These are phyloP conservation scores for Taurulus bubalis DNA, from an alignment of 2,113 vertebrate genomes.

Conservation along the genomic window DNA sequence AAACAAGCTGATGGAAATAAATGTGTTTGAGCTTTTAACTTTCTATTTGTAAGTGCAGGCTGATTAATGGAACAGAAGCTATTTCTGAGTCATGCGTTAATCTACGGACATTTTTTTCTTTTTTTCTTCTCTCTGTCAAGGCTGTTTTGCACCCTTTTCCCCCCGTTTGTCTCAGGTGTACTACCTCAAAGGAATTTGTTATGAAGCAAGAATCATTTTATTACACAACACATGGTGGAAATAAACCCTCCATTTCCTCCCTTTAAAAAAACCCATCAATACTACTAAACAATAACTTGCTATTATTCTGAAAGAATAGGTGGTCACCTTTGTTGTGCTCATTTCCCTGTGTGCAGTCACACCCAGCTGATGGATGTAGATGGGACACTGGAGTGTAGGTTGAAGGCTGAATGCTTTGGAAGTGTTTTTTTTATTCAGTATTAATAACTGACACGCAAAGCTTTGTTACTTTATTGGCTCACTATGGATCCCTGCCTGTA, in stretches of 20 bases:
- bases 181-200: conserved; percentile 77
- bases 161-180: conserved; percentile 52
- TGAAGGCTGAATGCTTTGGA: conserved; percentile 39
- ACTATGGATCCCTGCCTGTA: conserved; percentile 80
- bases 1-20: conserved; percentile 61
- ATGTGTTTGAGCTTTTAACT: conserved; percentile 70
- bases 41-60: conserved; percentile 49
- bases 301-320: conserved; percentile 19
- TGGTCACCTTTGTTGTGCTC: conserved; percentile 8
- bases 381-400: conserved; percentile 1
- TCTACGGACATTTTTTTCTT: conserved; percentile 1
- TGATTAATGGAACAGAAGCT: conserved; percentile 13
- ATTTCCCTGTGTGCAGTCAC: conserved; percentile 2
- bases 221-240: conserved; percentile 11
- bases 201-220: conserved; percentile 48
- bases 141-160: conserved; percentile 22
- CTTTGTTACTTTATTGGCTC: conserved; percentile 59
- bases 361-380: conserved; percentile 34
- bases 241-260: conserved; percentile 20
- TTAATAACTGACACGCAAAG: conserved; percentile 31
- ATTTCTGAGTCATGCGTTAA: background rate
- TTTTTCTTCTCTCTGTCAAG: background rate
- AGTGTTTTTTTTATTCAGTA: conserved; percentile 28
- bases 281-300: conserved; percentile 25
- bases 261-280: background rate